phyloP scores from a whole-genome alignment of 2,797 vertebrate genomes.

The Prionace glauca region DNA sequence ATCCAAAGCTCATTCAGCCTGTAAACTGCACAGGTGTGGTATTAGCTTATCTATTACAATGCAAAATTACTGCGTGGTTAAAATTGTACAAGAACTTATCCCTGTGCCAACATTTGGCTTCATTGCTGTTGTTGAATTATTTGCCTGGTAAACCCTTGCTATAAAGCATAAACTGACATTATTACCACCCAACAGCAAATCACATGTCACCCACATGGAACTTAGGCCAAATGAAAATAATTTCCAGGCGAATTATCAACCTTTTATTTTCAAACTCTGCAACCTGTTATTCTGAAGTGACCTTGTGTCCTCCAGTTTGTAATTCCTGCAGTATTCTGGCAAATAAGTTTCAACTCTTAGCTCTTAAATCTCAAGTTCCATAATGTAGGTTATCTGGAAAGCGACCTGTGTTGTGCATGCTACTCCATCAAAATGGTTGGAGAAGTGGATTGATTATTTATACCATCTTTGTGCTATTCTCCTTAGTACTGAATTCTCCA shows the following conservation, averaged over 20 bases:
- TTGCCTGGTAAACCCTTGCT: neutral
- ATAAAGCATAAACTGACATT: neutral
- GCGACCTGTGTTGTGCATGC: neutral
- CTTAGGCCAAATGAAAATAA: neutral
- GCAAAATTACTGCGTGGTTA: neutral
- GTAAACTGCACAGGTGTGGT: neutral
- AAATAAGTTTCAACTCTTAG: neutral
- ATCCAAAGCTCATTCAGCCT: neutral
- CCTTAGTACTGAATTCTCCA: neutral
- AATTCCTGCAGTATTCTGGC: neutral
- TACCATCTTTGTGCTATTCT: neutral
- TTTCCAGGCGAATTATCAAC: conserved; percentile 11
- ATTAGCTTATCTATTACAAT: neutral
- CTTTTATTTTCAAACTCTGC: neutral
- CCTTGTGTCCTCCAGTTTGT: neutral
- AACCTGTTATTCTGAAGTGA: neutral
- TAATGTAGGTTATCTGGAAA: neutral
- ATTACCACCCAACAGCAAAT: neutral
- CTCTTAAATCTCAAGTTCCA: neutral
- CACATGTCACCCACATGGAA: neutral
- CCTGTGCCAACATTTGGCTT: neutral
- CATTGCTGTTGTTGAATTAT: neutral
- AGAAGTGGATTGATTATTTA: neutral
- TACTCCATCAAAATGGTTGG: neutral
- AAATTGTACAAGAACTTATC: neutral